A percentile compares a stretch with the other conserved stretches of the same genome.
These are phyloP conservation scores for Pogonomyrmex barbatus DNA, from an alignment of 1,140 invertebrate genomes.

Conservation along the genomic window DNA sequence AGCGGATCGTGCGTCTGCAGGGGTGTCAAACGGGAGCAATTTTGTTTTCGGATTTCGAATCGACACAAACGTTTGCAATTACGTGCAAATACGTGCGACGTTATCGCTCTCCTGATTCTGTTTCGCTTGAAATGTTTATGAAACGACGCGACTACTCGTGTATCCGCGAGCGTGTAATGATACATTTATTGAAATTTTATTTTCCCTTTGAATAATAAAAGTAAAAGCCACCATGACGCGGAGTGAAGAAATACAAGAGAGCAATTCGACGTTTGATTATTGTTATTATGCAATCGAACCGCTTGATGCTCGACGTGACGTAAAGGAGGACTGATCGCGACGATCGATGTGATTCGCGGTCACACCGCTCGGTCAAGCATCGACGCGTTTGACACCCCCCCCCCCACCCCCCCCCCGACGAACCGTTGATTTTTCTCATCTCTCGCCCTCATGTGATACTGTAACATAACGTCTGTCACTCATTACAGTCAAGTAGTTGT, in stretches of 20 bases:
- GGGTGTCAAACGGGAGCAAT: conserved; percentile 60
- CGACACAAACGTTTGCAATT: conserved; percentile 39
- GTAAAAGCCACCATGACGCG: not conserved
- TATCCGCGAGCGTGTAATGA: not conserved
- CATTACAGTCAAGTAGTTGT: conserved; percentile 70
- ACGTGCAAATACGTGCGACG: conserved; percentile 14
- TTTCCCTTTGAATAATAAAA: not conserved
- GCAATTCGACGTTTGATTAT: not conserved
- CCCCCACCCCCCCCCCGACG: not conserved
- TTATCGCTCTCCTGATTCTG: not conserved
- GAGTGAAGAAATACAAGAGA: not conserved
- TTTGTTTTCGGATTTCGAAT: conserved; percentile 34
- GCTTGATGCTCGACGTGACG: conserved; percentile 16
- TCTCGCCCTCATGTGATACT: conserved; percentile 50
- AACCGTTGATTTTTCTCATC: conserved; percentile 6
- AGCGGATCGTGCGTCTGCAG: conserved; percentile 19
- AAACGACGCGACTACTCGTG: not conserved
- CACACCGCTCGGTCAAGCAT: not conserved
- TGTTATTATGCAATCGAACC: not conserved
- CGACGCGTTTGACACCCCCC: conserved; percentile 50
- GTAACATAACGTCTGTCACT: conserved; percentile 50
- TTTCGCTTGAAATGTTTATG: not conserved
- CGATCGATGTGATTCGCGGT: conserved; percentile 9
- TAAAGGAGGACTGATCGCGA: conserved; percentile 12
- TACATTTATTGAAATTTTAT: not conserved